Evolutionary conservation across 2,888 invertebrate genomes (phyloP), one percentile per base, ranked within the genome.

Genomic region (Scaptomyza cyrtandrae): DNA sequence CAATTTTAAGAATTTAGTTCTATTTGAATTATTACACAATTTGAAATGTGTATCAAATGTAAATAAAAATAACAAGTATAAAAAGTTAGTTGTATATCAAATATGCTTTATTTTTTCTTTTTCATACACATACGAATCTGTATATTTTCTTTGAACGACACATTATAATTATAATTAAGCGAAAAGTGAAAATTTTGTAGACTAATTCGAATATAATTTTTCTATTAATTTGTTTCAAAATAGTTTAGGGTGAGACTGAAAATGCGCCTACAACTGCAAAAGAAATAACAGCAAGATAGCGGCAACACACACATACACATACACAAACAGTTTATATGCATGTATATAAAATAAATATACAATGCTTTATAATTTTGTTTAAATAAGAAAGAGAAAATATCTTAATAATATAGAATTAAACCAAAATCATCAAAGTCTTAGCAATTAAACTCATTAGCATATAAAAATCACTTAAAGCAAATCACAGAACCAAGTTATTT

Each of bases 181-280:
- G 62, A 72, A 77, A 41, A 39, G 45, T 52, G 45, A 52, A 33
- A 24, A 41, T 56, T 59, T 46, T 44, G 14, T 74, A 71, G 74
- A 55, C 39, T 61, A 76, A 75, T 58, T 59, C 49, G 37, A 41
- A 43, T 58, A 45, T 44, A 35, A 16, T 33, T 45, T 48, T 48
- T 19, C 43, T 65, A 63, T 54, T 52, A 52, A 69, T 73, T 50
- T 58, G 44, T 77, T 68, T 64, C 39, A 16, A 50, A 60, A 72
- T 76, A 65, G 66, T 71, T 83, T 75, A 73, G 85, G 79, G 88
- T 85, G 83, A 88, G 84, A 85, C 84, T 85, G 84, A 85, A 83
- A 74, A 71, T 80, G 72, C 61, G 80, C 74, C 80, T 70, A 61
- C 67, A 77, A 70, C 69, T 71, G 75, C 63, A 56, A 52, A 19